Percentiles rank a stretch among this genome's conserved stretches.
These are phyloP conservation scores for Tragopan temminckii DNA, from an alignment of 2,797 vertebrate genomes.

Conservation along the genomic window DNA sequence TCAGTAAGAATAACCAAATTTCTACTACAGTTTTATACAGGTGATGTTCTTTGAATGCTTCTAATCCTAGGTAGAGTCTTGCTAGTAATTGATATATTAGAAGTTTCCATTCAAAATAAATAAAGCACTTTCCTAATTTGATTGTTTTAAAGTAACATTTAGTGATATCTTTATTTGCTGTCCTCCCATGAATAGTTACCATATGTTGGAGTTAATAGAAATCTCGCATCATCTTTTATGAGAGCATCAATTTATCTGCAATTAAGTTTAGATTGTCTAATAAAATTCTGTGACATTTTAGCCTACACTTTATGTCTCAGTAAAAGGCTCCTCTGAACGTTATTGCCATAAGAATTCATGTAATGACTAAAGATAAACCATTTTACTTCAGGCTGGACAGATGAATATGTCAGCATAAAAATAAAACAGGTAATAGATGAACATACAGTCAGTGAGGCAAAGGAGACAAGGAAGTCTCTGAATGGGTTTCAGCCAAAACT, in stretches of 20 bases:
- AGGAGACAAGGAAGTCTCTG: background rate
- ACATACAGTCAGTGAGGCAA: background rate
- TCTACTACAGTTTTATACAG: background rate
- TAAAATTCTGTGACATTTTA: constrained; percentile 83
- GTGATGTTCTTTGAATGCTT: background rate
- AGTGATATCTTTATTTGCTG: background rate
- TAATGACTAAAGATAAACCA: constrained; percentile 58
- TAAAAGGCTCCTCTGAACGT: constrained; percentile 71
- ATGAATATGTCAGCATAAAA: constrained; percentile 40
- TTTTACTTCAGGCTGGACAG: constrained; percentile 59
- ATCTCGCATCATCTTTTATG: constrained; percentile 79
- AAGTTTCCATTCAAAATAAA: background rate
- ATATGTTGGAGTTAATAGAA: constrained; percentile 46
- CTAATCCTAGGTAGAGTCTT: background rate
- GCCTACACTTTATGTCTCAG: constrained; percentile 77
- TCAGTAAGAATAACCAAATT: background rate
- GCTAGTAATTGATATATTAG: background rate
- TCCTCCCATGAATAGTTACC: constrained; percentile 59
- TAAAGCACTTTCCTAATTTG: background rate
- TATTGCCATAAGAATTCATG: constrained; percentile 57
- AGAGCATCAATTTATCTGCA: constrained; percentile 79
- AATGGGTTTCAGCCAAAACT: background rate
- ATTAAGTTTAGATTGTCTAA: constrained; percentile 81
- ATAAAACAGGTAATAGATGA: background rate
- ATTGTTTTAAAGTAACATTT: background rate